These are phyloP conservation scores for Malaclemys terrapin DNA, from an alignment of 2,113 vertebrate genomes.

Conservation along the genomic window DNA sequence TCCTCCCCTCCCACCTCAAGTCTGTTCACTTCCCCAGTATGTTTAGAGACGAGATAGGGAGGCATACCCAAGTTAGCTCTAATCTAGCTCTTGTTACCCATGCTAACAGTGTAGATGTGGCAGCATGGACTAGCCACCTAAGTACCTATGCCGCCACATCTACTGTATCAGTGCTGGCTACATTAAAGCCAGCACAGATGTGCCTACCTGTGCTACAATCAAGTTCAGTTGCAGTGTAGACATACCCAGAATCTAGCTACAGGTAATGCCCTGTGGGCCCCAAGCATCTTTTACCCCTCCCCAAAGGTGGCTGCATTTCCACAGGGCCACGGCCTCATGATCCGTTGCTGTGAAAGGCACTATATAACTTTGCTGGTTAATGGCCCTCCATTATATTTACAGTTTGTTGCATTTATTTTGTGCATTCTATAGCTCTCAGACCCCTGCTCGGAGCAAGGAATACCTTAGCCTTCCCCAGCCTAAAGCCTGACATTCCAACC, in stretches of 20 bases:
- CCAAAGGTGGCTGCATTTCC: fast-evolving
- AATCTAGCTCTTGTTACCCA: too few species aligned
- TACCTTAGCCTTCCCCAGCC: not conserved
- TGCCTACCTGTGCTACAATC: not conserved
- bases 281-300: not conserved
- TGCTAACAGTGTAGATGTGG: too few species aligned
- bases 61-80: too few species aligned
- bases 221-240: not conserved
- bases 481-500: not conserved
- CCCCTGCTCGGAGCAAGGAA: not conserved
- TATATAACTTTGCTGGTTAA: not conserved
- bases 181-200: not conserved
- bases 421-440: not conserved
- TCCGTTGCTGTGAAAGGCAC: not conserved
- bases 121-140: too few species aligned
- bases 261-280: not conserved
- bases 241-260: not conserved
- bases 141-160: too few species aligned
- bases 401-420: not conserved
- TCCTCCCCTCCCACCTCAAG: not conserved
- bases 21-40: not conserved
- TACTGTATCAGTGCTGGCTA: too few species aligned
- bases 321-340: not conserved
- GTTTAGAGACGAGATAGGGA: too few species aligned
- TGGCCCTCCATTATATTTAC: not conserved